Evolutionary conservation across 2,888 invertebrate species (phyloP), one percentile per base, ranked within the genome.

Genomic region (Acrobasis suavella): DNA sequence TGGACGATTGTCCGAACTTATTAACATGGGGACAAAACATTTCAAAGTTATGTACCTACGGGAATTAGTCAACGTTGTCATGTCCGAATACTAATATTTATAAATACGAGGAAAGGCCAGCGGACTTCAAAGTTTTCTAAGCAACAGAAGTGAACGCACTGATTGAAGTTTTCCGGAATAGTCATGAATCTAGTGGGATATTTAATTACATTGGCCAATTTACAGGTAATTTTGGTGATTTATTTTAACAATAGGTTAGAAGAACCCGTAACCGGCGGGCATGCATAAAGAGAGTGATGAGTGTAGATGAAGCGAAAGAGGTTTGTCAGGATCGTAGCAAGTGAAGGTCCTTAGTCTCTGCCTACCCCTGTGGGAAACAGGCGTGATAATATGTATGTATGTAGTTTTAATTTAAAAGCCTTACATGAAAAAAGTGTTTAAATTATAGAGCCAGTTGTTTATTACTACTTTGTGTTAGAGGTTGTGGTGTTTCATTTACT

Each of bases 11-110:
- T 76, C 64, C 68, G 63, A 69, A 69, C 71, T 72, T 74, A 82
- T 80, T 82, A 74, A 70, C 75, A 83, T 83, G 73, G 63, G 60
- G 59, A 78, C 77, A 81, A 78, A 77, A 78, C 72, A 69, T 76
- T 73, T 70, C 59, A 69, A 64, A 65, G 67, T 68, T 62, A n/a
- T n/a, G n/a, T n/a, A 67, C 69, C 72, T 72, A 74, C 69, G 66
- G 69, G 72, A 79, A 76, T 80, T 77, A 67, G 75, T 76, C 74
- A 75, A 73, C 74, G 73, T 73, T 67, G 66, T 68, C 67, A 64
- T 67, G 65, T 67, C 50, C 67, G 75, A 80, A 82, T 79, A 80
- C 67, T 68, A 80, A 82, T 22, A 22, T 79, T 62, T 79, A 83
- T 83, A 79, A 75, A 78, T 81, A 77, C 72, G 67, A 70, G 64